Conservation (phyloP, 2,888 invertebrate species). For the Lottia gigantea region DNA sequence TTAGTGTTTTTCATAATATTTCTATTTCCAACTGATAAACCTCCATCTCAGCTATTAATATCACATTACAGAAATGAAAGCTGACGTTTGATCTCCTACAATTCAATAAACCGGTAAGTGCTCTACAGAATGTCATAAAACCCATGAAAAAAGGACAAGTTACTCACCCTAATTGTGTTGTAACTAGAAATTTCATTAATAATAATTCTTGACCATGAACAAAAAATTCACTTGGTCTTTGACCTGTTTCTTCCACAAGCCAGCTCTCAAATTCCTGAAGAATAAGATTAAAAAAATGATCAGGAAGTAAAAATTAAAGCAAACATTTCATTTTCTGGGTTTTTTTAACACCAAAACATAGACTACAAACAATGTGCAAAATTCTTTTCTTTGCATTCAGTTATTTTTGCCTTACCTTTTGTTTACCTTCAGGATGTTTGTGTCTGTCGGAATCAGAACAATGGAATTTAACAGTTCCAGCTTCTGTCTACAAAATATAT, state of each 20-base stretch:
- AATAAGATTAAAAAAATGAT: neutral
- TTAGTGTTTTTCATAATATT: too few relatives aligned
- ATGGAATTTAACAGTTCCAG: conserved; percentile 14
- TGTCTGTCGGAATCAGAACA: conserved; percentile 23
- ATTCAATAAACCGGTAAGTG: neutral
- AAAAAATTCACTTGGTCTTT: conserved; percentile 18
- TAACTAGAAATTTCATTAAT: conserved; percentile 39
- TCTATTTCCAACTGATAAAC: too few relatives aligned
- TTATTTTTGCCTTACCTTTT: conserved; percentile 17
- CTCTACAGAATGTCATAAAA: neutral
- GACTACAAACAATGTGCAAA: too few relatives aligned
- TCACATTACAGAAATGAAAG: too few relatives aligned
- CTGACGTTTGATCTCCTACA: neutral
- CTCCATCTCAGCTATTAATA: too few relatives aligned
- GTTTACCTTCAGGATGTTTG: conserved; percentile 28
- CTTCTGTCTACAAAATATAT: conserved; percentile 11
- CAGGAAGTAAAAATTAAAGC: too few relatives aligned
- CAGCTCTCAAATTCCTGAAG: conserved; percentile 39
- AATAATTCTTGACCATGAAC: conserved; percentile 35
- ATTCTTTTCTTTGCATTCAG: too few relatives aligned
- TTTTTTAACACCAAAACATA: too few relatives aligned
- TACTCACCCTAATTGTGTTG: conserved; percentile 40
- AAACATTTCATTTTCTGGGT: too few relatives aligned
- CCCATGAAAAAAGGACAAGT: too few relatives aligned
- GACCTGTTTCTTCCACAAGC: conserved; percentile 34